Base-by-base conservation (phyloP, 2,113 vertebrate genomes). In the Monarcha castaneiventris region DNA sequence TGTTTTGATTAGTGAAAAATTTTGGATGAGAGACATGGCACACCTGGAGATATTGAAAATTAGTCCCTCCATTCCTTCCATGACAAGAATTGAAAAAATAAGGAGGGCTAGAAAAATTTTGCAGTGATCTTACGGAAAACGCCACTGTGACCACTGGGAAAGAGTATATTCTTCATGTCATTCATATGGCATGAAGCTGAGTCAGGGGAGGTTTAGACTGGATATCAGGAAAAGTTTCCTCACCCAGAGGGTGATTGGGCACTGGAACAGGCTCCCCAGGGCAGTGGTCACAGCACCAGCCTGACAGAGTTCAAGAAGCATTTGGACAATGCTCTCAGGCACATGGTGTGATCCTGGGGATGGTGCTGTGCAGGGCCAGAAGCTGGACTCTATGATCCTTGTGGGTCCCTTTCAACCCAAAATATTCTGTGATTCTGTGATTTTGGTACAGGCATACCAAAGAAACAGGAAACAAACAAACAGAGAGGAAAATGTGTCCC, bases 171-270 rank as follows among this genome's bases (percentile, higher is more conserved):
- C 18, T 51, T 66, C 29, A 33, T 81, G 68, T 33, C 37, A 15
- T 61, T 30, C 46, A n/a, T 35, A 14, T 44, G 61, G 44, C 33
- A 37, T 29, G 25, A 75, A 33, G 16, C 21, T 64, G 51, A 19
- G 13, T 67, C 29, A 30, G 22, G 23, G 7, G 13, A 74, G 16
- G 16, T 61, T 75, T 39, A 54, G 16, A 3, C 1, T 52, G 16
- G 10, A n/a, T 7, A 33, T 29, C 7, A n/a, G 37, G 8, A 56
- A 56, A 82, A 39, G 1, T 3, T 39, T 75, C 61, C 16, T 52
- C 29, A 2, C 27, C 6, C 19, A 51, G 44, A 67, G 37, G 8
- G 3, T 21, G 18, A 0, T 2, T 33, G 44, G 12, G 7, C 39
- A 17, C 52, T 67, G 54, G 27, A 74, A 8, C 2, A 25, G 35